Conservation (phyloP, 2,888 invertebrate genomes). For the Loripinus fragilis region DNA sequence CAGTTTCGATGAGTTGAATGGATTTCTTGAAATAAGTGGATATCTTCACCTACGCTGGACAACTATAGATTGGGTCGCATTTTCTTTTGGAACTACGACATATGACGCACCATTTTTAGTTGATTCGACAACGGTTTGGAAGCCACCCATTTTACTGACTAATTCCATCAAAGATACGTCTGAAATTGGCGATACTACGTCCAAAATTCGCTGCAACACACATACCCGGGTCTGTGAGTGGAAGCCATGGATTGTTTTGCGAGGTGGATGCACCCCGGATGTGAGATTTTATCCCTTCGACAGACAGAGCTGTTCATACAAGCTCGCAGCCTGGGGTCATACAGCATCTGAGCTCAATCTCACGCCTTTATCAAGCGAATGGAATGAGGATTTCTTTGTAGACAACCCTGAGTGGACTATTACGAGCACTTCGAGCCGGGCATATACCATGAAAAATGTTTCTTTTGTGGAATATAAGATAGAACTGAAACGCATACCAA, state of each 20-base stretch:
- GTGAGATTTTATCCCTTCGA: constrained; percentile 53
- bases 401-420: constrained; percentile 55
- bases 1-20: constrained; percentile 52
- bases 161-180: constrained; percentile 43
- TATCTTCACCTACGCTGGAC: constrained; percentile 19
- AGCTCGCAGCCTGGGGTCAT: constrained; percentile 47
- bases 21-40: constrained; percentile 55
- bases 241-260: constrained; percentile 45
- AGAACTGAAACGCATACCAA: constrained; percentile 29
- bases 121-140: constrained; percentile 35
- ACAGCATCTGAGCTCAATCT: constrained; percentile 27
- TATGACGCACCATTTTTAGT: constrained; percentile 25
- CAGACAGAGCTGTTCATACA: constrained; percentile 42
- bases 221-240: constrained; percentile 30
- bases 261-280: constrained; percentile 45
- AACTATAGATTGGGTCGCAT: constrained; percentile 37
- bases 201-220: constrained; percentile 36
- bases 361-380: constrained; percentile 11
- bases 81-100: background rate
- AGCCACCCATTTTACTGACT: constrained; percentile 42
- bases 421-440: constrained; percentile 20
- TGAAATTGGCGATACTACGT: constrained; percentile 43
- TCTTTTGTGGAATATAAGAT: constrained; percentile 44
- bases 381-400: constrained; percentile 35
- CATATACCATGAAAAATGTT: constrained; percentile 10